Evolutionary conservation across 2,888 invertebrate genomes (phyloP).

Genomic region (Lacanobia wlatinum): DNA sequence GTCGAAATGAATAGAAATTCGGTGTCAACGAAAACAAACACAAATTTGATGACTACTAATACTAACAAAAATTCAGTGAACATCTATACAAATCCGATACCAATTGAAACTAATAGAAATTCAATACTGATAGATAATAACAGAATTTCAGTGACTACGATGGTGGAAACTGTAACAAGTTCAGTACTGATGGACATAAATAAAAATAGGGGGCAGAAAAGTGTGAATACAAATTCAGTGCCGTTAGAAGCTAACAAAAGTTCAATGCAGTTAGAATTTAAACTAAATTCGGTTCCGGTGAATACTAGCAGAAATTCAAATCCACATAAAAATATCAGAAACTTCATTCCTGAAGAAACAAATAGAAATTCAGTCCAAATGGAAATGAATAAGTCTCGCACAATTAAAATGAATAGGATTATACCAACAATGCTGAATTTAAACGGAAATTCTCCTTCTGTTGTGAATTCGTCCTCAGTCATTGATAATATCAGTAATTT

Average conservation of each 20-base stretch:
- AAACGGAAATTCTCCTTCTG: background rate
- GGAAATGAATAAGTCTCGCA: slow-evolving; percentile 4
- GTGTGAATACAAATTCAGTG: background rate
- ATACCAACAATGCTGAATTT: background rate
- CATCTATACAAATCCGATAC: background rate
- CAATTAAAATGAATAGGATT: slow-evolving; percentile 1
- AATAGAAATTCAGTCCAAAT: background rate
- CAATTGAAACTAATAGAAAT: slow-evolving; percentile 1
- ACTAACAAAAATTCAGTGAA: background rate
- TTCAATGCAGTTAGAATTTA: background rate
- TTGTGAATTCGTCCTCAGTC: background rate
- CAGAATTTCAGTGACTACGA: background rate
- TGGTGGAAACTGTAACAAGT: too few species aligned
- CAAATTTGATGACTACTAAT: background rate
- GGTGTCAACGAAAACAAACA: too few species aligned
- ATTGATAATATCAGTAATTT: background rate
- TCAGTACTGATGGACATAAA: too few species aligned
- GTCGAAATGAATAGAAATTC: background rate
- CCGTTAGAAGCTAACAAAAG: background rate
- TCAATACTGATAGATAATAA: too few species aligned
- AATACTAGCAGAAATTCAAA: background rate
- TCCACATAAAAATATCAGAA: background rate
- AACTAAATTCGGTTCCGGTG: background rate
- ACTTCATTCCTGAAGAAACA: slow-evolving; percentile 1
- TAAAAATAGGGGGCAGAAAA: too few species aligned